Conservation (phyloP, 2,888 invertebrate genomes). For the Drosophila acutilabella region DNA sequence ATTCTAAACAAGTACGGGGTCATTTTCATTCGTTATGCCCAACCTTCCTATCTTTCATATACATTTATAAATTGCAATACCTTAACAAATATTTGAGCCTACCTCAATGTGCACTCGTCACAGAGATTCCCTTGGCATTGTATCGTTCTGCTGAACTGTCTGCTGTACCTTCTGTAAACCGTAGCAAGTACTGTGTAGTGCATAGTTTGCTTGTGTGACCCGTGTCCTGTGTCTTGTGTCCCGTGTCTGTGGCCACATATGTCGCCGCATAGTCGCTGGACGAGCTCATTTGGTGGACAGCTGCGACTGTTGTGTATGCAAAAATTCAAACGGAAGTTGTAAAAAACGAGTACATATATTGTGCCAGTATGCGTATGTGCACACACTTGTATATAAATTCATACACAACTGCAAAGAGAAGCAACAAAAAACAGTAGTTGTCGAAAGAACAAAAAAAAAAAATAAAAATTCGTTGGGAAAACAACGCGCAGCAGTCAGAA, state of each 20-base stretch:
- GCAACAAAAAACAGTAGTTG: conserved; percentile 43
- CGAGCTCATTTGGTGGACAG: conserved; percentile 67
- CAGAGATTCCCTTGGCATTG: not conserved
- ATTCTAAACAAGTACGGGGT: too few species aligned
- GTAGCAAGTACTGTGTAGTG: not conserved
- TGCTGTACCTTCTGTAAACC: not conserved
- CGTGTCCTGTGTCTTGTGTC: conserved; percentile 31
- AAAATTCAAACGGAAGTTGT: conserved; percentile 66
- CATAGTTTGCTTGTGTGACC: not conserved
- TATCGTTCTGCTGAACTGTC: not conserved
- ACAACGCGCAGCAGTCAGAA: conserved; percentile 49
- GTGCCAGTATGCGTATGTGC: conserved; percentile 12
- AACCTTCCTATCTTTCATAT: too few species aligned
- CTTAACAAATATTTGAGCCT: conserved; percentile 1
- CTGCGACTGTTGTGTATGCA: conserved; percentile 56
- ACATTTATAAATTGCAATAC: not conserved
- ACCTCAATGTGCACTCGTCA: conserved; percentile 1
- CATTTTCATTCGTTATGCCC: too few species aligned
- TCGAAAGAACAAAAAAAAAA: conserved; percentile 28
- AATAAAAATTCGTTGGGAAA: conserved; percentile 30
- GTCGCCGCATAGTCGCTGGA: conserved; percentile 71
- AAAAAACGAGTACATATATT: conserved; percentile 60
- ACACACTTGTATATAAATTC: conserved; percentile 8
- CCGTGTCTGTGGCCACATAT: conserved; percentile 73
- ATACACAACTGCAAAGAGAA: conserved; percentile 11